Evolutionary conservation across 2,797 vertebrate species (phyloP), one percentile per base, ranked within the genome.

Genomic region (Monodelphis domestica): DNA sequence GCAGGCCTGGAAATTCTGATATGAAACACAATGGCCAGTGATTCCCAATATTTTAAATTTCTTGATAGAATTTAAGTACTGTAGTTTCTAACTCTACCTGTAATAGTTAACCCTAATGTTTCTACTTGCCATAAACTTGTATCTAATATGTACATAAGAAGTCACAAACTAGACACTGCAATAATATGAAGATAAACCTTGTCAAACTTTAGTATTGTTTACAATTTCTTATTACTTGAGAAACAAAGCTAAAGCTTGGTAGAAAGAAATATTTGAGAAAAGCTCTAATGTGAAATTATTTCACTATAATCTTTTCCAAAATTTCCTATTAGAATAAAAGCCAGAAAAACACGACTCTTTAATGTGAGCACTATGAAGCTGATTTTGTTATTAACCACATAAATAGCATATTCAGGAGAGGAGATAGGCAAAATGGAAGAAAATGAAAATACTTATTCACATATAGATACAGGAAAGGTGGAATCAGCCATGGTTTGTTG

Each of bases 361-460:
- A 94, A 17, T 50, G 94, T 10, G 7, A 91, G 70, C 89, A 29
- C 1, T 33, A 94, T 51, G 2, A 93, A 59, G 17, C 10, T 28
- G 88, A 59, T n/a, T 50, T 26, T n/a, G 24, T 90, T 53, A 90
- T 88, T 33, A 14, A 26, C 12, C 45, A 89, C n/a, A 26, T 87
- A 88, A 89, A 26, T 93, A 70, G 70, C 63, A 78, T 88, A 2
- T 59, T 26, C 29, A 55, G 57, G 29, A 51, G 14, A 21, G 24
- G 50, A 30, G 50, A n/a, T 14, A 84, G 28, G 6, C 50, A 53
- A 54, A 78, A 78, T 2, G 90, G 45, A 94, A 90, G 56, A 88
- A 94, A 92, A 95, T 45, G 26, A 5, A 78, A 78, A 78, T 78
- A 78, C 24, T 78, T 26, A 26, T 78, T 78, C 70, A 45, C 59